phyloP scores from a whole-genome alignment of 1,140 invertebrate species.

The Solenopsis invicta region DNA sequence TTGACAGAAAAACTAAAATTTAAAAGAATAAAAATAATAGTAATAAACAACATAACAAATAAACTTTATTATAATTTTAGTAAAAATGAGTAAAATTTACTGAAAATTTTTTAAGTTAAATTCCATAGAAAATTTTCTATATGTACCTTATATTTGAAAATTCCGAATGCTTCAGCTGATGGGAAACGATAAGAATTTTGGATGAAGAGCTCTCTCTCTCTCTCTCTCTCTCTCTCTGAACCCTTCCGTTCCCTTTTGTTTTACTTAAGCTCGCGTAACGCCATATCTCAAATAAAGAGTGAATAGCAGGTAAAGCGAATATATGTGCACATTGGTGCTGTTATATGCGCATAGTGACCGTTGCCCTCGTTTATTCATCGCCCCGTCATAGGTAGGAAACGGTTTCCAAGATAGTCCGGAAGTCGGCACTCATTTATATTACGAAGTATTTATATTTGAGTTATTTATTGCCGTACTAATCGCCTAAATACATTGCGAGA shows the following conservation, averaged over 20 bases:
- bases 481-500: slow-evolving; percentile 2
- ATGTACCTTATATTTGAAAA: too few relatives aligned
- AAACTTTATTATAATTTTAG: too few relatives aligned
- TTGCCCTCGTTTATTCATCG: slow-evolving; percentile 48
- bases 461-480: not conserved
- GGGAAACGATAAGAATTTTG: not conserved
- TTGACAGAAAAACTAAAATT: too few relatives aligned
- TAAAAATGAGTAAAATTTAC: too few relatives aligned
- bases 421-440: slow-evolving; percentile 5
- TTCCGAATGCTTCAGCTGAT: too few relatives aligned
- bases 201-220: not conserved
- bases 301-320: slow-evolving; percentile 35
- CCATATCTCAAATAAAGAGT: slow-evolving; percentile 12
- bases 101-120: too few relatives aligned
- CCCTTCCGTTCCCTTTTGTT: slow-evolving; percentile 1
- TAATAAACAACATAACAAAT: too few relatives aligned
- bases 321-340: slow-evolving; percentile 19
- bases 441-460: slow-evolving; percentile 15
- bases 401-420: slow-evolving; percentile 36
- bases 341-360: slow-evolving; percentile 34
- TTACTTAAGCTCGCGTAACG: not conserved
- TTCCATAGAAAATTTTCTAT: too few relatives aligned
- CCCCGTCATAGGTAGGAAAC: slow-evolving; percentile 22
- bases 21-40: too few relatives aligned
- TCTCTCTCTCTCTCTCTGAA: not conserved